Evolutionary conservation across 2,797 vertebrate genomes (phyloP), one percentile per base, ranked within the genome.

Genomic region (Gambusia yucatana): DNA sequence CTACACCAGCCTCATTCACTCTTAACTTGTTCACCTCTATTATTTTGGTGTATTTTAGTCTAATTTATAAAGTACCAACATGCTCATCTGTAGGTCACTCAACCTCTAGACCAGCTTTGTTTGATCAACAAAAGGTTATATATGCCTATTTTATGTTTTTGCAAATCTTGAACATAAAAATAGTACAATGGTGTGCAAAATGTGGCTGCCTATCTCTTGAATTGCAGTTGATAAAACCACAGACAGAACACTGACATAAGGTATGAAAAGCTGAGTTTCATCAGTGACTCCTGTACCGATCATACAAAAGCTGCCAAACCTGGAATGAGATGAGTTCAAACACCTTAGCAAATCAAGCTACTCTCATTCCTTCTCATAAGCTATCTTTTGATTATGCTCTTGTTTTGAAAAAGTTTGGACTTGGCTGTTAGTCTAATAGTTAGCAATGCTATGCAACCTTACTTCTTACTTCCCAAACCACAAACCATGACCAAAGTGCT

Each of bases 401-500:
- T 44, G 3, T 1, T 28, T 77, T 52, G 25, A 28, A 69, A 25
- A 69, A n/a, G 46, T 41, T 69, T 65, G 25, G 6, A 50, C 25
- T 28, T 41, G 22, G 14, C 3, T 41, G 63, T 22, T 77, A 47
- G 28, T 61, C 30, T 30, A 41, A 52, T 30, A 44, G 16, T 50
- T 30, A 59, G 6, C 44, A 75, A 72, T 72, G 77, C 70, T 52
- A 73, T 77, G 69, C 22, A 76, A n/a, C 17, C 22, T 28, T 39
- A 75, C 70, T 57, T 28, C 25, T 48, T 11, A 47, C 20, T 39
- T 11, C 65, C 6, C 22, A n/a, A 17, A 47, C 4, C 14, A 43
- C 65, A 41, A 70, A 5, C 36, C 16, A 50, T 69, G 4, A 75
- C 77, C 73, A 79, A 25, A 80, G 48, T 67, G 46, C 65, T 57